phyloP scores from a whole-genome alignment of 2,888 invertebrate species.

The Zelleria hepariella region DNA sequence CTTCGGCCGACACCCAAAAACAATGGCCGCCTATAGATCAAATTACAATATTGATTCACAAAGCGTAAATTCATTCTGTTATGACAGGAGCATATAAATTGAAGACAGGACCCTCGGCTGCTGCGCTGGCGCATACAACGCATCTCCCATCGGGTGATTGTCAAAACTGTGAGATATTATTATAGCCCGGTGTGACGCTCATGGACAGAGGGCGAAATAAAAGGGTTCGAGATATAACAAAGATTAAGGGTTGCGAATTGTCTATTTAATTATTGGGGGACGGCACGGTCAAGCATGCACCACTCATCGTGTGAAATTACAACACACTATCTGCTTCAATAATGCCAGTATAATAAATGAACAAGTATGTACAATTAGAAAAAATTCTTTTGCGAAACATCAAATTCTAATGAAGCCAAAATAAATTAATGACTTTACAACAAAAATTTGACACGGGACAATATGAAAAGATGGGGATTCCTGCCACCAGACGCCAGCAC shows the following conservation, averaged over 20 bases:
- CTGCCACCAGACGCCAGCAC: no score
- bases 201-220: conserved; percentile 50
- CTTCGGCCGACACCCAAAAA: conserved; percentile 61
- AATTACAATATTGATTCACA: conserved; percentile 68
- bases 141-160: conserved; percentile 47
- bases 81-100: conserved; percentile 70
- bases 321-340: conserved; percentile 14
- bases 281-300: conserved; percentile 52
- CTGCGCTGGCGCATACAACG: conserved; percentile 50
- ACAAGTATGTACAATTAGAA: neutral
- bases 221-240: conserved; percentile 51
- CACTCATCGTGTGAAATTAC: conserved; percentile 57
- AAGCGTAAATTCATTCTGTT: conserved; percentile 69
- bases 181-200: conserved; percentile 43
- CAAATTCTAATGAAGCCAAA: neutral
- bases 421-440: no score
- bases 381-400: neutral
- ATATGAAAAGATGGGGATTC: no score
- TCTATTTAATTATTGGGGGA: conserved; percentile 50
- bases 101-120: conserved; percentile 61
- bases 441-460: no score
- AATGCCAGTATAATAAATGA: neutral
- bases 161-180: conserved; percentile 58
- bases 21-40: conserved; percentile 59
- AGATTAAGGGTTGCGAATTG: conserved; percentile 43